phyloP scores from a whole-genome alignment of 2,113 vertebrate species.

The Gavia stellata region DNA sequence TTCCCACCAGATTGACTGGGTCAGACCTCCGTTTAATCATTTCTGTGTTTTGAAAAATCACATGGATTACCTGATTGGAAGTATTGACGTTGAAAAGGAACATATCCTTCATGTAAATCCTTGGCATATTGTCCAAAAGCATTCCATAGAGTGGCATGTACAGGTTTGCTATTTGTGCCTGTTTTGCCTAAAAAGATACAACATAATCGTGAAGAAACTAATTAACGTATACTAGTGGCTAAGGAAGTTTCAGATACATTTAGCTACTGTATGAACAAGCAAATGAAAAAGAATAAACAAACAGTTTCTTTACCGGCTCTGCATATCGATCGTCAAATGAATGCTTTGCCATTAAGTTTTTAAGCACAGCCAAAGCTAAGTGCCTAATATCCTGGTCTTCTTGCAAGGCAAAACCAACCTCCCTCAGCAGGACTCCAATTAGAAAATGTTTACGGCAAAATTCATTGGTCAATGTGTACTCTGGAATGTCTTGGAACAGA shows the following conservation, averaged over 20 bases:
- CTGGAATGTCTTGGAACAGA: constrained; percentile 81
- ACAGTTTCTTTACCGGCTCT: constrained; percentile 77
- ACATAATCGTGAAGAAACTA: not conserved
- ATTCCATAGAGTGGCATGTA: constrained; percentile 97
- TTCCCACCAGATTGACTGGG: not conserved
- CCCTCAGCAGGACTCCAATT: constrained; percentile 89
- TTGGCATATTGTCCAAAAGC: constrained; percentile 97
- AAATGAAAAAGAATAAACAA: not conserved
- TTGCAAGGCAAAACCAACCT: constrained; percentile 93
- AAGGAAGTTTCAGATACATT: not conserved
- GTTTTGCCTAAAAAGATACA: constrained; percentile 80
- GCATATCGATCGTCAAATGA: constrained; percentile 91
- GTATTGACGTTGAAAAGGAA: constrained; percentile 90
- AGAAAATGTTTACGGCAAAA: constrained; percentile 98
- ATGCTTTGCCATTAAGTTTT: constrained; percentile 97
- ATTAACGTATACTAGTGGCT: not conserved
- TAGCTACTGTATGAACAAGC: not conserved
- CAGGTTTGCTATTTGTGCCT: constrained; percentile 90
- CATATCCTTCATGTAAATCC: constrained; percentile 93
- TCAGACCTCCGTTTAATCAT: not conserved
- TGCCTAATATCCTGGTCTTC: constrained; percentile 96
- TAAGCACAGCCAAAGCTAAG: constrained; percentile 89
- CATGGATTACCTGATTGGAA: constrained; percentile 85
- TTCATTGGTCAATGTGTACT: constrained; percentile 95
- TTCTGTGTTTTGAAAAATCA: not conserved